Conservation (phyloP, 2,113 vertebrate genomes). For the Probosciger aterrimus region DNA sequence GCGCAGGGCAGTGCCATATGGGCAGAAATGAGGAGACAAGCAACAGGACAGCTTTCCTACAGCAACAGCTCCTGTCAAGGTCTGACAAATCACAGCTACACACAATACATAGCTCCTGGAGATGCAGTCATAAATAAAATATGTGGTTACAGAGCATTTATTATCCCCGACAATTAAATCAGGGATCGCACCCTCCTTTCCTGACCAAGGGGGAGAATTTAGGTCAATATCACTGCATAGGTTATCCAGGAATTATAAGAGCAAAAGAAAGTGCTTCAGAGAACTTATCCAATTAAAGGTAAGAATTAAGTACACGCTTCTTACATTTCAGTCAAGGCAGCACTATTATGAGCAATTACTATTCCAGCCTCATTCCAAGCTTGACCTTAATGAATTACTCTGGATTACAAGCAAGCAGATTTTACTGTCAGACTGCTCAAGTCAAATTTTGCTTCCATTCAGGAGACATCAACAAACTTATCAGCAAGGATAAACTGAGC, state of each 20-base stretch:
- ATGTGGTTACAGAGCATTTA: neutral
- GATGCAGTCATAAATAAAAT: neutral
- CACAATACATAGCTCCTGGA: neutral
- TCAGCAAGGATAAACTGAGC: neutral
- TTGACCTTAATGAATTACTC: neutral
- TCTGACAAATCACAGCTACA: neutral
- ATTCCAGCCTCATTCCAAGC: neutral
- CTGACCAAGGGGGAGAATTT: neutral
- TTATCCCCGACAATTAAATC: neutral
- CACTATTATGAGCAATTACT: neutral
- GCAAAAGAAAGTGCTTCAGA: neutral
- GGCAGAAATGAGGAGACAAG: neutral
- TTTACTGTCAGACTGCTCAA: neutral
- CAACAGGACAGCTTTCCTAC: neutral
- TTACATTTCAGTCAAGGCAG: neutral
- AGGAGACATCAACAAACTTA: neutral
- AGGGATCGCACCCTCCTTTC: neutral
- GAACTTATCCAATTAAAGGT: neutral
- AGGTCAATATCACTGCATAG: neutral
- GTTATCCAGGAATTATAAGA: neutral
- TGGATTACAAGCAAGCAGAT: neutral
- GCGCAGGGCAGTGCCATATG: neutral
- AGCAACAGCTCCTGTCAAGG: neutral
- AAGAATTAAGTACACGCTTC: conserved; percentile 19
- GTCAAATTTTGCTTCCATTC: neutral